Evolutionary conservation across 2,797 vertebrate species (phyloP).

Genomic region (Apogon talboti): DNA sequence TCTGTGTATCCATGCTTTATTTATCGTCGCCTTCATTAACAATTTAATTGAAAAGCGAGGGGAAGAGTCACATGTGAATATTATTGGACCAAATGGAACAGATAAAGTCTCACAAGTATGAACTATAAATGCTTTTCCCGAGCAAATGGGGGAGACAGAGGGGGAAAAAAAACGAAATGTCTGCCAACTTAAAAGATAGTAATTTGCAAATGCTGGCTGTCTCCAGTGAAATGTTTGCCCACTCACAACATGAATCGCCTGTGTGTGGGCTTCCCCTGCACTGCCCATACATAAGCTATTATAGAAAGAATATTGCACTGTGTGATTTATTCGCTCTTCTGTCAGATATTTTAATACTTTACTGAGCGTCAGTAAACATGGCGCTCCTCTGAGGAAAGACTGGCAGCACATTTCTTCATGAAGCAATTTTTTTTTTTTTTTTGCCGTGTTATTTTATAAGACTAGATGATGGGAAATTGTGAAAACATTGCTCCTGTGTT

Average conservation of each 20-base stretch:
- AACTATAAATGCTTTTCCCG: conserved; percentile 52
- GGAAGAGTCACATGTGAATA: conserved; percentile 57
- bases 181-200: conserved; percentile 74
- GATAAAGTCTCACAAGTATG: conserved; percentile 54
- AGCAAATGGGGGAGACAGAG: conserved; percentile 21
- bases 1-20: conserved; percentile 66
- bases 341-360: conserved; percentile 48
- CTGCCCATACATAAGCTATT: conserved; percentile 54
- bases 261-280: conserved; percentile 66
- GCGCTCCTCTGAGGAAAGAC: conserved; percentile 1
- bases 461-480: conserved; percentile 6
- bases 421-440: conserved; percentile 27
- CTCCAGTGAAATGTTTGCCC: conserved; percentile 69
- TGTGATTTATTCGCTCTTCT: conserved; percentile 14
- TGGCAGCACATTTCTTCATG: neutral
- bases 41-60: conserved; percentile 71
- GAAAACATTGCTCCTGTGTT: neutral
- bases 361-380: conserved; percentile 31
- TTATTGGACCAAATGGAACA: conserved; percentile 56
- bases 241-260: conserved; percentile 67
- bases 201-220: conserved; percentile 70
- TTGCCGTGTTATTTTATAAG: conserved; percentile 6
- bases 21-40: conserved; percentile 72
- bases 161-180: conserved; percentile 27
- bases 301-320: conserved; percentile 47